Percentiles rank a stretch among this genome's conserved stretches.
These are phyloP conservation scores for Spongia lamella DNA, from an alignment of 37 sponge, comb jelly and placozoan genomes.

Conservation along the genomic window DNA sequence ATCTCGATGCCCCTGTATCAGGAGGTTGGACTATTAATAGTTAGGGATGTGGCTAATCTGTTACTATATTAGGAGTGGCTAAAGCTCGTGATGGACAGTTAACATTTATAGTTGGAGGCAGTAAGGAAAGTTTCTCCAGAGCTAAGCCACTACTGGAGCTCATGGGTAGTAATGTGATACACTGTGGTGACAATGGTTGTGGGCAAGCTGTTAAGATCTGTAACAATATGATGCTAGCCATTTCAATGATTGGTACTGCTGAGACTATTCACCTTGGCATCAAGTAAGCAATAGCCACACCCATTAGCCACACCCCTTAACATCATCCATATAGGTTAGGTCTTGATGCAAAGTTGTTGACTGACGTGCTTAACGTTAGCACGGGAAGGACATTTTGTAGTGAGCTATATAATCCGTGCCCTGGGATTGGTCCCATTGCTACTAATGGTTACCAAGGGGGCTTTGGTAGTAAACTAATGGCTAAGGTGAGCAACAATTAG, in stretches of 20 bases:
- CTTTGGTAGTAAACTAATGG: slow-evolving; percentile 90
- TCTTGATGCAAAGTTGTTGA: slow-evolving; percentile 80
- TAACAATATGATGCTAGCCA: slow-evolving; percentile 97
- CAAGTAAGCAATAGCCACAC: slow-evolving; percentile 33
- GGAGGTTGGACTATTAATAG: slow-evolving; percentile 69
- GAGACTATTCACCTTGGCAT: slow-evolving; percentile 92
- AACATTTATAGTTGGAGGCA: slow-evolving; percentile 97
- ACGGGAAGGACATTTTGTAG: slow-evolving; percentile 88
- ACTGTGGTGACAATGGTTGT: slow-evolving; percentile 85
- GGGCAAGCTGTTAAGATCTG: slow-evolving; percentile 91
- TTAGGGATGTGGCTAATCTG: too few relatives aligned
- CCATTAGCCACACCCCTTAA: background rate
- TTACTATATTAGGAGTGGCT: slow-evolving; percentile 69
- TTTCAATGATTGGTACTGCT: slow-evolving; percentile 89
- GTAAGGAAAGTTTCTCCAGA: slow-evolving; percentile 54
- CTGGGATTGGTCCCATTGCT: slow-evolving; percentile 92
- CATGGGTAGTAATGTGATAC: slow-evolving; percentile 95
- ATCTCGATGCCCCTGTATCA: slow-evolving; percentile 95
- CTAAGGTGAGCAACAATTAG: slow-evolving; percentile 22
- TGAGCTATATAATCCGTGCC: slow-evolving; percentile 94
- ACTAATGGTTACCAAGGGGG: slow-evolving; percentile 94
- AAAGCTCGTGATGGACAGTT: slow-evolving; percentile 84
- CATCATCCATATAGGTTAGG: slow-evolving; percentile 68
- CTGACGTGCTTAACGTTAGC: slow-evolving; percentile 82
- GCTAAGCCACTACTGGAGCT: slow-evolving; percentile 76